Conservation (phyloP, 2,888 invertebrate species). For the Stenoptilia bipunctidactyla region DNA sequence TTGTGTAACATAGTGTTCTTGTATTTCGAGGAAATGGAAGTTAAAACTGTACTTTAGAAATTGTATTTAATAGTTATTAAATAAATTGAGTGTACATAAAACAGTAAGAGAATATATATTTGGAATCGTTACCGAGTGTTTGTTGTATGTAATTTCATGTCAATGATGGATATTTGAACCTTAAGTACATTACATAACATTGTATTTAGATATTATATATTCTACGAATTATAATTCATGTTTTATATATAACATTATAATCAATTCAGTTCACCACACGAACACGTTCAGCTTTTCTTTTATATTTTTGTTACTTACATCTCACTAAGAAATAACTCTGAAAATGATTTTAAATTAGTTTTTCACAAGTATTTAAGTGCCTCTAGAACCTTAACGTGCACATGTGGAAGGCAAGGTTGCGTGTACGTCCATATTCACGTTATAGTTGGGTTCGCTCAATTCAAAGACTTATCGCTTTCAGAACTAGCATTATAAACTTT, state of each 20-base stretch:
- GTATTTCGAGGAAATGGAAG: slow-evolving; percentile 54
- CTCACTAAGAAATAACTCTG: background rate
- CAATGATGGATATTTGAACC: slow-evolving; percentile 56
- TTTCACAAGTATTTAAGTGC: slow-evolving; percentile 1
- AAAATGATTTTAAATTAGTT: background rate
- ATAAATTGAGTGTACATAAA: slow-evolving; percentile 45
- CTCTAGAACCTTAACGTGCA: background rate
- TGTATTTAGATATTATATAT: slow-evolving; percentile 32
- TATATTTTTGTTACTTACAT: slow-evolving; percentile 9
- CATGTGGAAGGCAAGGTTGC: slow-evolving; percentile 11
- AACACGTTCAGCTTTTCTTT: slow-evolving; percentile 33
- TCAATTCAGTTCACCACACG: slow-evolving; percentile 38
- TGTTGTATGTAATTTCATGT: slow-evolving; percentile 60
- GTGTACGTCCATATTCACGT: slow-evolving; percentile 53
- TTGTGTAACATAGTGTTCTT: slow-evolving; percentile 62
- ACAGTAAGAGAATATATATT: slow-evolving; percentile 65
- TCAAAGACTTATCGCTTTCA: slow-evolving; percentile 65
- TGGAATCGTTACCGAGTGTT: slow-evolving; percentile 62
- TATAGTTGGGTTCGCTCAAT: slow-evolving; percentile 68
- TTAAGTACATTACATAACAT: slow-evolving; percentile 30
- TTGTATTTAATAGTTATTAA: slow-evolving; percentile 60
- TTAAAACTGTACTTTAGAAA: slow-evolving; percentile 60
- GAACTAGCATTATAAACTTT: slow-evolving; percentile 42
- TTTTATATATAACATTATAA: slow-evolving; percentile 37
- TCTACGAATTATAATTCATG: slow-evolving; percentile 40